A percentile compares a stretch with the other conserved stretches of the same genome.
phyloP scores from a whole-genome alignment of 2,113 vertebrate species.

The Misgurnus mizolepis region DNA sequence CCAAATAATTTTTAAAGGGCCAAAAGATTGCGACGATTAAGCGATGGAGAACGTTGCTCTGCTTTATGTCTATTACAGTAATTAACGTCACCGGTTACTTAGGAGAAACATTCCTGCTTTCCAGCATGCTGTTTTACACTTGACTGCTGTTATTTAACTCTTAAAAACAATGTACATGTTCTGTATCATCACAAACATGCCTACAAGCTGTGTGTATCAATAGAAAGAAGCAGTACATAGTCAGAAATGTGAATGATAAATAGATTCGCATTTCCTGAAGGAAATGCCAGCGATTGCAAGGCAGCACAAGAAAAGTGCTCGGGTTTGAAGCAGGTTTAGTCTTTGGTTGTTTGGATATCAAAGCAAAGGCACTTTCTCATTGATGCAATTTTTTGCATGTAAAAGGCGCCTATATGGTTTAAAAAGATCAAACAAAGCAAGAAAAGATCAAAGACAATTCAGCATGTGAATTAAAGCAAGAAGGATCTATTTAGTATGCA shows the following conservation, averaged over 20 bases:
- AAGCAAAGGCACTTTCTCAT: neutral
- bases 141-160: neutral
- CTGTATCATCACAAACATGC: too few species aligned
- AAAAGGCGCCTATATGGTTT: neutral
- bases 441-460: neutral
- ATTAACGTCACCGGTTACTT: constrained; percentile 54
- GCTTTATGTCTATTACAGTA: constrained; percentile 59
- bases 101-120: neutral
- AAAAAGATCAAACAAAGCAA: neutral
- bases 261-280: neutral
- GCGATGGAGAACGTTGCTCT: constrained; percentile 52
- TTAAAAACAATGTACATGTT: neutral
- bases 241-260: neutral
- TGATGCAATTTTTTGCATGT: neutral
- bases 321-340: neutral
- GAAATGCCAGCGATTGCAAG: constrained; percentile 20
- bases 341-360: neutral
- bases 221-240: neutral
- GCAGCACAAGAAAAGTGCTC: neutral
- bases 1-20: constrained; percentile 15
- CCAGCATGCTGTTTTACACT: neutral
- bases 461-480: neutral
- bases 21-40: constrained; percentile 30
- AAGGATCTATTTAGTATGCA: neutral
- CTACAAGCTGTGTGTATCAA: neutral